Evolutionary conservation across 2,797 vertebrate genomes (phyloP), one percentile per base, ranked within the genome.

Genomic region (Muscicapa comitata): DNA sequence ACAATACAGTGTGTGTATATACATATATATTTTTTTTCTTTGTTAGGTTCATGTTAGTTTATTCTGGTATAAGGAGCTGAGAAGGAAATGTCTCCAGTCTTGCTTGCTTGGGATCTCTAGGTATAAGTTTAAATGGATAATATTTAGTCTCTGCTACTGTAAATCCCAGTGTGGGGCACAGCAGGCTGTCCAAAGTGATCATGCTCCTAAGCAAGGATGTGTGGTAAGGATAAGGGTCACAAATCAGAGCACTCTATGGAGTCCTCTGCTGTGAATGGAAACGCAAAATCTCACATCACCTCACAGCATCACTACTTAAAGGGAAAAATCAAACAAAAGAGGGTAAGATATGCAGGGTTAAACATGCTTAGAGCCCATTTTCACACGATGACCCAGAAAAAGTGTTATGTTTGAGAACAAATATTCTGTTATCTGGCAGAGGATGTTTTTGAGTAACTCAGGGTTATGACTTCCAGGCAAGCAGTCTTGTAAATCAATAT

Each of bases 101-200:
- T 94, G 70, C 75, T 74, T 90, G 57, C 40, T 77, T 71, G 58
- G 13, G 55, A 83, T 85, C 76, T 59, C 37, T 50, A 76, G 53
- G 77, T 68, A 47, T 62, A 76, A 45, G 16, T 91, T 90, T 74
- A 85, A 88, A 90, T 66, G 65, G 80, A 79, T 94, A 96, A 96
- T 93, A 96, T 95, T 96, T 96, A 86, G 59, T 53, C 76, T 88
- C 50, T 78, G 91, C 96, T 97, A 96, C 95, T 94, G 96, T 94
- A 95, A 96, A 94, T 91, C 89, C 76, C 91, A 94, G 67, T 76
- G 85, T 73, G 79, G 76, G 75, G 66, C 93, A 94, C 91, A 94
- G 89, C 87, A 90, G 89, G 73, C 45, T 81, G 66, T 70, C 85
- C 82, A 62, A 73, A 81, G 43, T 18, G n/a, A 88, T 88, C 57